These are phyloP conservation scores for Aptenodytes forsteri DNA, from an alignment of 2,113 vertebrate species.

Conservation along the genomic window DNA sequence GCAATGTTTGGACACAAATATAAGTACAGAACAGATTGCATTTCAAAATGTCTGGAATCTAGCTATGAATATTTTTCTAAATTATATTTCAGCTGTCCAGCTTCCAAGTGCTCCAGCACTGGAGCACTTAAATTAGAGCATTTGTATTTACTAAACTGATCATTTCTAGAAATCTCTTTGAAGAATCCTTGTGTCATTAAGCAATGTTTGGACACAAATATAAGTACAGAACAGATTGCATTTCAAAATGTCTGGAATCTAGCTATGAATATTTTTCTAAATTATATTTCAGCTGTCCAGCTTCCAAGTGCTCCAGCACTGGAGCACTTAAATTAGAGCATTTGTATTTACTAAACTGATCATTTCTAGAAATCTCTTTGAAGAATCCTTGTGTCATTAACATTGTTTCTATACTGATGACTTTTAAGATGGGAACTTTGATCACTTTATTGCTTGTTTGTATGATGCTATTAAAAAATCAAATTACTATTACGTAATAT, in stretches of 20 bases:
- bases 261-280: not conserved
- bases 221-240: not conserved
- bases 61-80: not conserved
- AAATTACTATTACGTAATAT: not conserved
- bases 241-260: slow-evolving; percentile 19
- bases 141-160: not conserved
- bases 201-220: slow-evolving; percentile 13
- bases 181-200: not conserved
- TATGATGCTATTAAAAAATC: not conserved
- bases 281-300: not conserved
- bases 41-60: slow-evolving; percentile 19
- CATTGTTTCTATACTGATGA: not conserved
- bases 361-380: not conserved
- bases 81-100: not conserved
- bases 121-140: not conserved
- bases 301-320: not conserved
- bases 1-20: slow-evolving; percentile 13
- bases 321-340: not conserved
- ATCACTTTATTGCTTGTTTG: not conserved
- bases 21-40: not conserved
- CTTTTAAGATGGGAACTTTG: not conserved
- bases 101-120: not conserved
- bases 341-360: not conserved
- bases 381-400: not conserved
- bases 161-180: not conserved